Evolutionary conservation across 2,113 vertebrate species (phyloP), one percentile per base, ranked within the genome.

Genomic region (Oenanthe melanoleuca): DNA sequence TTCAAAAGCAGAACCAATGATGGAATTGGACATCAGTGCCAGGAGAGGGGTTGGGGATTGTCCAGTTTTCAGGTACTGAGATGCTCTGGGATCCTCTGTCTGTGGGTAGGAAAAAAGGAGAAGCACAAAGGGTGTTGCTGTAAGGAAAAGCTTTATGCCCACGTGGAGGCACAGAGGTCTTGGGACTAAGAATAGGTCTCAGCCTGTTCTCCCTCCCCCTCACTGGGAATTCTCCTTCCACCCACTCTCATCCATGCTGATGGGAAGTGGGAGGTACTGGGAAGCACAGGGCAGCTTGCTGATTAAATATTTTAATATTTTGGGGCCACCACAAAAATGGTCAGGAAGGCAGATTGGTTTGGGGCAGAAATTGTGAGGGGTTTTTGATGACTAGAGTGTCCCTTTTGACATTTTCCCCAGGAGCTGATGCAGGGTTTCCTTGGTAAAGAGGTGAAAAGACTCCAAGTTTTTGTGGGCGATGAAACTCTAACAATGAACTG

Each of bases 161-260:
- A 52, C 0, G 0, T 55, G 59, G 59, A 84, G 20, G 53, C 25
- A 29, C 11, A 70, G 60, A 60, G 50, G 47, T 66, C 34, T 52
- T 37, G 21, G 38, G 38, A 70, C 29, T 74, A 78, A 92, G 55
- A 80, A 77, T 2, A 88, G 19, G 9, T 38, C 80, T 37, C 26
- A 66, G 16, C 21, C 73, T 70, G 21, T 50, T 56, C 50, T 82
- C 29, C 16, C 19, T 85, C 50, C 21, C 19, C 38, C 18, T 63
- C 45, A 26, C 29, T 40, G 42, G 50, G 56, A 94, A 91, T 89
- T 82, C 60, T 92, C 63, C 50, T 91, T 93, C 65, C 65, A 56
- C 55, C 13, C 74, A 56, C 34, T 70, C 56, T 38, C 50, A 34
- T 33, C 55, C 28, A 20, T 11, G 23, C 15, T 65, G 23, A 64